Evolutionary conservation across 2,113 vertebrate species (phyloP).

Genomic region (Melanerpes formicivorus): DNA sequence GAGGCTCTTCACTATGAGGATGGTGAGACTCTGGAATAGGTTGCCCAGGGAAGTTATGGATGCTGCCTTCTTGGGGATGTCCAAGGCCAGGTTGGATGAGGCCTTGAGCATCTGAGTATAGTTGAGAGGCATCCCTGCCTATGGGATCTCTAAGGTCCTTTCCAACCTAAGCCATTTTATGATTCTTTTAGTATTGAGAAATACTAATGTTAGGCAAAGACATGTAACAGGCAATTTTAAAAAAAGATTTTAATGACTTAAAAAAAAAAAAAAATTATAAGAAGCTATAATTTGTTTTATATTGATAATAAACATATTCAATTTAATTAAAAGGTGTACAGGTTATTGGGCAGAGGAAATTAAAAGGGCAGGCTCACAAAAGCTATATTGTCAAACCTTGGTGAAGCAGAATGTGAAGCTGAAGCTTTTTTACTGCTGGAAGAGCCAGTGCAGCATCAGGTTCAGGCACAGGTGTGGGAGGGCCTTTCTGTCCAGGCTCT

Average conservation of each 20-base stretch:
- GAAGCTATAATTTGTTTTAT: neutral
- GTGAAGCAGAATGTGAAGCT: neutral
- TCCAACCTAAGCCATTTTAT: neutral
- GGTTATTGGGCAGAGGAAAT: neutral
- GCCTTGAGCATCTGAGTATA: no score
- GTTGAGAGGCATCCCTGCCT: no score
- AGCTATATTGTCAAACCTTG: neutral
- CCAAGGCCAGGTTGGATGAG: no score
- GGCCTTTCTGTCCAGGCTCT: neutral
- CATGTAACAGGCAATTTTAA: neutral
- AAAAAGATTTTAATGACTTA: neutral
- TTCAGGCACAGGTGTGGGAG: fast-evolving
- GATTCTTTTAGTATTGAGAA: neutral
- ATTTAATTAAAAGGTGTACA: neutral
- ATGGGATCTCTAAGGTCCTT: no score
- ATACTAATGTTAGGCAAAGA: neutral
- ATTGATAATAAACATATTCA: neutral
- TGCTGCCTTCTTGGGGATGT: no score
- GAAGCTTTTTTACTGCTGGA: neutral
- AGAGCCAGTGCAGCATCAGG: neutral
- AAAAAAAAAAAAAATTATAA: neutral
- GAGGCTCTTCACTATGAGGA: no score
- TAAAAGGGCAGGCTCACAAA: neutral
- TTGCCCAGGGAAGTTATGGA: no score
- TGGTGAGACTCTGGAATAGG: no score